Conservation (phyloP, 1,140 invertebrate species). For the Sycophaga agraensis region DNA sequence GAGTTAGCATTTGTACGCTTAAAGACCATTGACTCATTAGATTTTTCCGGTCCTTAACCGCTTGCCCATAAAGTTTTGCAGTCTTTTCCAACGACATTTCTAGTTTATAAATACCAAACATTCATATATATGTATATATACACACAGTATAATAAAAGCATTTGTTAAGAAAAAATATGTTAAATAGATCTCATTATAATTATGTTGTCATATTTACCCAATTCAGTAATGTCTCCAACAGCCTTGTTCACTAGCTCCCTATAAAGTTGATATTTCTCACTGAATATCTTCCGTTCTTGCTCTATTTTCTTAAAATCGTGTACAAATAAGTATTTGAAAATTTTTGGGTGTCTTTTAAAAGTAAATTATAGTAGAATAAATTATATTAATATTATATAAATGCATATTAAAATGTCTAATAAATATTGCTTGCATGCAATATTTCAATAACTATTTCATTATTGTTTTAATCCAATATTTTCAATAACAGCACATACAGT, state of each 20-base stretch:
- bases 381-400: background rate
- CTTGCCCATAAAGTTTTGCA: slow-evolving; percentile 46
- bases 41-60: slow-evolving; percentile 46
- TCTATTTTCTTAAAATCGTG: slow-evolving; percentile 48
- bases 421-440: background rate
- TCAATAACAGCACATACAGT: no score
- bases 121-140: background rate
- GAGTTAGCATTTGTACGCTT: slow-evolving; percentile 44
- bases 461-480: background rate
- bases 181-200: no score
- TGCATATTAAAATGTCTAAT: background rate
- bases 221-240: slow-evolving; percentile 43
- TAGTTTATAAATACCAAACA: background rate
- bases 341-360: no score
- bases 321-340: background rate
- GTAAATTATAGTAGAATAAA: no score
- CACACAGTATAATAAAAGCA: no score
- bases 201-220: slow-evolving; percentile 30
- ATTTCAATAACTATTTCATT: background rate
- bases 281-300: slow-evolving; percentile 46
- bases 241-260: slow-evolving; percentile 39
- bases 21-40: slow-evolving; percentile 54
- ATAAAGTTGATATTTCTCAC: slow-evolving; percentile 41
- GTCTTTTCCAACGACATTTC: slow-evolving; percentile 50
- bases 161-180: no score